Conservation (phyloP, 2,797 vertebrate genomes). For the Mormyrops boulengeri region DNA sequence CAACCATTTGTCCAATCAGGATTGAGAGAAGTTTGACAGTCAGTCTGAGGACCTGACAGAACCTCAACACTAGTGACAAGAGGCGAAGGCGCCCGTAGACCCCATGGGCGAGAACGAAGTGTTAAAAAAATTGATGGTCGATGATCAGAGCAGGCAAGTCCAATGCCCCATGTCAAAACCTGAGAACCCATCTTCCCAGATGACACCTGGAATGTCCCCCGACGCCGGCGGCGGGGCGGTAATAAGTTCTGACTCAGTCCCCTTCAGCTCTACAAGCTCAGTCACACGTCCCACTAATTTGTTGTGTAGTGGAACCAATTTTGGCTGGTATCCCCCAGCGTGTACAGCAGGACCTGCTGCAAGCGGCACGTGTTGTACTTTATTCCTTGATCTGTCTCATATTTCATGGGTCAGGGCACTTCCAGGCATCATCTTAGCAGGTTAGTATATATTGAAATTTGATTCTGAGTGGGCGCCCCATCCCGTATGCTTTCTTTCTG, state of each 20-base stretch:
- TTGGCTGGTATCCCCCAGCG: neutral
- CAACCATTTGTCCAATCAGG: neutral
- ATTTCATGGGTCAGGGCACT: neutral
- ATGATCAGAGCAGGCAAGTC: neutral
- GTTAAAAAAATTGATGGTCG: neutral
- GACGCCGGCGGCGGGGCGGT: neutral
- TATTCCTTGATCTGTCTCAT: neutral
- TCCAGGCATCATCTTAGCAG: neutral
- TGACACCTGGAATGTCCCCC: neutral
- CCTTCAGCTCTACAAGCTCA: neutral
- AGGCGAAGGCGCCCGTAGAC: neutral
- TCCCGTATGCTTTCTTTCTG: neutral
- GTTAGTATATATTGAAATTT: neutral
- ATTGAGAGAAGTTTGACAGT: neutral
- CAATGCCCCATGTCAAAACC: neutral
- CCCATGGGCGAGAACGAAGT: neutral
- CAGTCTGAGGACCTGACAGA: neutral
- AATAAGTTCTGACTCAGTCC: slow-evolving; percentile 7
- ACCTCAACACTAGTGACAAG: neutral
- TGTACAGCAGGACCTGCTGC: neutral
- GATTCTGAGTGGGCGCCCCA: neutral
- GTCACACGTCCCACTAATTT: neutral
- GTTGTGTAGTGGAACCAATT: slow-evolving; percentile 5
- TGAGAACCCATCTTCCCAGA: neutral
- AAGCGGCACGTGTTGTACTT: neutral